Conservation (phyloP, 2,113 vertebrate species). For the Sterna hirundo region DNA sequence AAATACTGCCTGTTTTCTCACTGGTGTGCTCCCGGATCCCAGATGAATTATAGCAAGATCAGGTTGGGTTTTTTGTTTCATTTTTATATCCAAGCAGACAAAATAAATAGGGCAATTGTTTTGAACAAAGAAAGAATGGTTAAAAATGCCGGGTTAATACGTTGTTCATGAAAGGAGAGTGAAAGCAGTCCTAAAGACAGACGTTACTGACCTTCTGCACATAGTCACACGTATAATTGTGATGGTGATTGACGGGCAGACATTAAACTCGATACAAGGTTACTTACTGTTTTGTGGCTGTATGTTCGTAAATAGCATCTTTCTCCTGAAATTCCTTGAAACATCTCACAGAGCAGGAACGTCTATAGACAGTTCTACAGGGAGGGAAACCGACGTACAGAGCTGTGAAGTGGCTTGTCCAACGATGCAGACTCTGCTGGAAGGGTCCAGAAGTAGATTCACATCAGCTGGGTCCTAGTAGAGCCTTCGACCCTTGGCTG, state of each 20-base stretch:
- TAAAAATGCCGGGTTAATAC: neutral
- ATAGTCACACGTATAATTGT: neutral
- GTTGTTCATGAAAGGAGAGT: neutral
- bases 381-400: neutral
- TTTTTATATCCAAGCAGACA: neutral
- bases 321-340: neutral
- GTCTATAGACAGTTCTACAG: neutral
- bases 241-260: neutral
- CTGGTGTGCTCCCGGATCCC: neutral
- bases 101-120: neutral
- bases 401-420: neutral
- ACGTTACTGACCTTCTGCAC: neutral
- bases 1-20: neutral
- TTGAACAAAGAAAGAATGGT: neutral
- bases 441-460: neutral
- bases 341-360: neutral
- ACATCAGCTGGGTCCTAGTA: neutral
- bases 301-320: neutral
- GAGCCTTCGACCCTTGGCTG: accelerated
- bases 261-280: neutral
- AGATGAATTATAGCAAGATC: neutral
- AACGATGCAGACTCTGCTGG: neutral
- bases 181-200: neutral
- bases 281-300: neutral
- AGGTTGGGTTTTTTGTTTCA: neutral